Conservation (phyloP, 1,140 invertebrate species). For the Paramacrobiotus metropolitanus region DNA sequence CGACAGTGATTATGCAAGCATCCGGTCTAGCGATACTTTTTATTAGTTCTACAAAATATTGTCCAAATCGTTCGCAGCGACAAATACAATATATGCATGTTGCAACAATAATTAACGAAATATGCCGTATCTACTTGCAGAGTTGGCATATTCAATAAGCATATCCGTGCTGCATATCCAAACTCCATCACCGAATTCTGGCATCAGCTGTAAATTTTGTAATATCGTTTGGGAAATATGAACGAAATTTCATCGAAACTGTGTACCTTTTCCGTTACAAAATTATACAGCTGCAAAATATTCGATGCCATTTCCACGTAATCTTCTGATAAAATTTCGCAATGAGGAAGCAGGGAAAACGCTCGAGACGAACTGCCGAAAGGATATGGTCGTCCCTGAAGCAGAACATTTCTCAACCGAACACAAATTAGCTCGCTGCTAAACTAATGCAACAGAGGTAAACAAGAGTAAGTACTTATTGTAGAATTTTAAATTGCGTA, state of each 20-base stretch:
- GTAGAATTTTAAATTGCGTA: too few species aligned
- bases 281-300: slow-evolving; percentile 18
- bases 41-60: background rate
- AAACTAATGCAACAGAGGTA: too few species aligned
- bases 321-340: slow-evolving; percentile 13
- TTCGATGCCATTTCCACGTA: slow-evolving; percentile 15
- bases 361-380: slow-evolving; percentile 23
- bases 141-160: slow-evolving; percentile 12
- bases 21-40: slow-evolving; percentile 4
- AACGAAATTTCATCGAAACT: too few species aligned
- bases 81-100: background rate
- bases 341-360: slow-evolving; percentile 20
- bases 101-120: background rate
- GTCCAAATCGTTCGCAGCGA: background rate
- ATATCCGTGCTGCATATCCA: slow-evolving; percentile 29
- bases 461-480: too few species aligned
- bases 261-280: slow-evolving; percentile 19
- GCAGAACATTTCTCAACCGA: slow-evolving; percentile 6
- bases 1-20: slow-evolving; percentile 18
- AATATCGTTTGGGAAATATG: background rate
- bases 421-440: background rate
- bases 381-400: slow-evolving; percentile 21
- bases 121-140: slow-evolving; percentile 9
- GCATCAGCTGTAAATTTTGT: slow-evolving; percentile 17
- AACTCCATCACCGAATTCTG: slow-evolving; percentile 20